Conservation (phyloP, 2,888 invertebrate genomes). For the Synergus laeviventris region DNA sequence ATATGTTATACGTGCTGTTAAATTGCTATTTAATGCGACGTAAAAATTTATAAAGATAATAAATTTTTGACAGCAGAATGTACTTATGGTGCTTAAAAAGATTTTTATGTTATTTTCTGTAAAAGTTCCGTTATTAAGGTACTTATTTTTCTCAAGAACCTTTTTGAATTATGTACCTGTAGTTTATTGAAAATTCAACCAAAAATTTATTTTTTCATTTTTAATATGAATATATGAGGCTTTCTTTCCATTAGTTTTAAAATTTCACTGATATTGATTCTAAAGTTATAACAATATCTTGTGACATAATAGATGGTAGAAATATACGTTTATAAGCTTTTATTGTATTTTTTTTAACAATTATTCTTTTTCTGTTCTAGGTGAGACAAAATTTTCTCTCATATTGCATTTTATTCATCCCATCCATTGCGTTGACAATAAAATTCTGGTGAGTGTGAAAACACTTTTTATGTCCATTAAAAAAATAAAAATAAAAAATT, state of each 20-base stretch:
- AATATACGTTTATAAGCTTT: no score
- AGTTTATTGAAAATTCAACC: no score
- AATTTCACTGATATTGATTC: no score
- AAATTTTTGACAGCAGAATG: constrained; percentile 27
- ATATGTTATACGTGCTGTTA: neutral
- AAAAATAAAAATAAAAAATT: neutral
- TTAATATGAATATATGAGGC: no score
- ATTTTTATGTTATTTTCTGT: constrained; percentile 17
- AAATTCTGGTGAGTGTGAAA: neutral
- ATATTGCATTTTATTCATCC: neutral
- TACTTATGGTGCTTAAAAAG: constrained; percentile 4
- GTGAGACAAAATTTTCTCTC: neutral
- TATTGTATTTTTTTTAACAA: neutral
- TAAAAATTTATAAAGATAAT: constrained; percentile 31
- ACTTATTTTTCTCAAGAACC: neutral
- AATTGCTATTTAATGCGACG: constrained; percentile 23
- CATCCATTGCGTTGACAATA: neutral
- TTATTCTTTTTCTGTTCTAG: neutral
- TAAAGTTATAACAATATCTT: no score
- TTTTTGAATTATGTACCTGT: neutral
- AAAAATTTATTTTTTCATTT: no score
- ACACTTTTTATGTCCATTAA: neutral
- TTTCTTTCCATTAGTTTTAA: no score
- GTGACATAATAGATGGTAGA: no score
- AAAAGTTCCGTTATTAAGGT: neutral